Evolutionary conservation across 2,888 invertebrate species (phyloP), one percentile per base, ranked within the genome.

Genomic region (Myopa testacea): DNA sequence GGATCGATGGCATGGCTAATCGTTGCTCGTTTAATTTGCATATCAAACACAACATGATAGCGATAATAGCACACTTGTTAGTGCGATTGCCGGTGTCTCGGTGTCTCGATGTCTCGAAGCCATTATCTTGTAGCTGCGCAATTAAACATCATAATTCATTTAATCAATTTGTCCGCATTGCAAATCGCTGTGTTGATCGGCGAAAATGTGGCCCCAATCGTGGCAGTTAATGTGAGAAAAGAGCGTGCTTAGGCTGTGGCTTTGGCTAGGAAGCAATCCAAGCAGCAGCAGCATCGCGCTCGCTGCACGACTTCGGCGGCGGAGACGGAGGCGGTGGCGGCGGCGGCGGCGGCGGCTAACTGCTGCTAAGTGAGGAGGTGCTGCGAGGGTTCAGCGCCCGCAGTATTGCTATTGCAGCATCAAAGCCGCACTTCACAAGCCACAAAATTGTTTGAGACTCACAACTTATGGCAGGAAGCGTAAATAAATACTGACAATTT

Each of bases 1-100:
- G 26, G 26, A 26, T 26, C 26, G 26, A 26, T 1, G 26, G 37
- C 60, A 62, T 58, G 62, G 37, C 68, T 75, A 75, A 68, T 75
- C 68, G 68, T 37, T 40, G 69, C 63, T 76, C 72, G 76, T 79
- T 80, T 79, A 86, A 86, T 86, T 86, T 84, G 84, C 86, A 86
- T 86, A 87, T 86, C 87, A 86, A 86, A 86, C 81, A 85, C 84
- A 86, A 84, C 86, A 86, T 86, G 86, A 86, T 87, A 86, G 86
- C 84, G 85, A 84, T 87, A 86, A 85, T 85, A 80, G 80, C 78
- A 76, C 65, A 75, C 71, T 70, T 81, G 79, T 63, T 79, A 79
- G 80, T 73, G 83, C 82, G 82, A 82, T 78, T 80, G 80, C 65
- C 79, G 80, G 73, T 77, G 80, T 26, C 68, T 34, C 79, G 80